phyloP scores from a whole-genome alignment of 2,888 invertebrate species.

The Acrobasis suavella region DNA sequence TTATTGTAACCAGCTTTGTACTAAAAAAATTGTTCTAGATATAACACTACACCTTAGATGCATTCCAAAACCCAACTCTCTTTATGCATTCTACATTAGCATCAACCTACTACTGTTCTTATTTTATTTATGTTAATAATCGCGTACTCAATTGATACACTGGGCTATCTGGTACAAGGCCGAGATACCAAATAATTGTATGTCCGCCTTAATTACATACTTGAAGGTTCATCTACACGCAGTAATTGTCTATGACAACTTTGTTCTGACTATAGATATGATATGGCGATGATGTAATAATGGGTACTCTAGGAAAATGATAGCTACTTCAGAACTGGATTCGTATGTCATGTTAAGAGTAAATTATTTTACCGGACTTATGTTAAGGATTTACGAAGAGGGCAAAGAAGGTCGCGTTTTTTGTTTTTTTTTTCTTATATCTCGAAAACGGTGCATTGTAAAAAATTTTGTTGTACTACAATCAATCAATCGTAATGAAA shows the following conservation, averaged over 20 bases:
- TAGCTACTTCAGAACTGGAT: not conserved
- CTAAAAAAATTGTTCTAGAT: too few species aligned
- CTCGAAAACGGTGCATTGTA: too few species aligned
- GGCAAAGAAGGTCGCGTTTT: too few species aligned
- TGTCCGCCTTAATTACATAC: constrained; percentile 38
- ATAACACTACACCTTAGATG: not conserved
- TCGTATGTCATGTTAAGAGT: too few species aligned
- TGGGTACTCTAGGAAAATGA: not conserved
- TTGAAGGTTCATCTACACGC: constrained; percentile 36
- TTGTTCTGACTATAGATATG: not conserved
- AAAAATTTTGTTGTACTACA: too few species aligned
- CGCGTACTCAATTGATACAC: constrained; percentile 57
- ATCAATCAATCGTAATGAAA: too few species aligned
- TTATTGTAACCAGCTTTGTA: too few species aligned
- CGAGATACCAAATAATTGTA: constrained; percentile 46
- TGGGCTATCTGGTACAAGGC: constrained; percentile 63
- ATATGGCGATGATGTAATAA: constrained; percentile 14
- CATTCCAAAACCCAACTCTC: not conserved
- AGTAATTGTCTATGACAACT: constrained; percentile 20
- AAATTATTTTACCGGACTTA: too few species aligned
- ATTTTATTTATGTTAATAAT: constrained; percentile 46
- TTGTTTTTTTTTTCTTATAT: too few species aligned
- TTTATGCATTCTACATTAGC: constrained; percentile 8
- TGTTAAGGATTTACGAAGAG: too few species aligned
- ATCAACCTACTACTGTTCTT: constrained; percentile 39